Percentiles rank a stretch among this genome's conserved stretches.
Evolutionary conservation across 2,113 vertebrate species (phyloP).

Genomic region (Microcebus ravelobensis): DNA sequence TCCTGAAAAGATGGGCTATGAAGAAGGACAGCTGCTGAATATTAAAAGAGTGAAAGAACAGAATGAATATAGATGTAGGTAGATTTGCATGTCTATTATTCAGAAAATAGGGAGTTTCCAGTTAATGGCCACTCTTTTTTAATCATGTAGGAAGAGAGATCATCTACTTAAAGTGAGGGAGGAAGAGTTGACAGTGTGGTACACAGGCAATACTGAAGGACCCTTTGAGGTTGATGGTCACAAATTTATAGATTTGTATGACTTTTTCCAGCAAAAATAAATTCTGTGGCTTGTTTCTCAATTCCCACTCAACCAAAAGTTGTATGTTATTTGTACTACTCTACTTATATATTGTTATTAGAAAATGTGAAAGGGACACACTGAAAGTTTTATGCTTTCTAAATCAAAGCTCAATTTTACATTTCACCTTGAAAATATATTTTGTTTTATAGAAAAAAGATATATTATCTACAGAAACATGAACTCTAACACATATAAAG

Average conservation of each 20-base stretch:
- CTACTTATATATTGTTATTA: background rate
- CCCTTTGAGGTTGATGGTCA: background rate
- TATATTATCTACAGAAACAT: background rate
- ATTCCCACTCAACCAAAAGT: background rate
- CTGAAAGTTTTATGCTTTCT: background rate
- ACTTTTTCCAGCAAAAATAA: background rate
- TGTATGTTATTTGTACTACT: conserved; percentile 16
- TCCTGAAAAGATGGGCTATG: background rate
- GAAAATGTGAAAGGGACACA: background rate
- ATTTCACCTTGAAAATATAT: conserved; percentile 3
- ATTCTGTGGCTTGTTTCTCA: conserved; percentile 25
- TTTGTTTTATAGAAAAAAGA: background rate
- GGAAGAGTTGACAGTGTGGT: background rate
- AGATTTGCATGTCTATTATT: background rate
- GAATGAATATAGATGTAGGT: background rate
- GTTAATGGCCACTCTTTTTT: background rate
- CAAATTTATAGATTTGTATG: background rate
- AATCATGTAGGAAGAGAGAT: background rate
- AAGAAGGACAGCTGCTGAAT: background rate
- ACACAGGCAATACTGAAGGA: background rate
- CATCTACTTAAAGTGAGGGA: background rate
- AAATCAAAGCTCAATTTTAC: conserved; percentile 32
- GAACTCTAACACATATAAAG: background rate
- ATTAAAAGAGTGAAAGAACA: background rate
- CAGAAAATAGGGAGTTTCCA: background rate